These are phyloP conservation scores for Cavia aperea DNA, from an alignment of 2,113 vertebrate genomes.

Conservation along the genomic window DNA sequence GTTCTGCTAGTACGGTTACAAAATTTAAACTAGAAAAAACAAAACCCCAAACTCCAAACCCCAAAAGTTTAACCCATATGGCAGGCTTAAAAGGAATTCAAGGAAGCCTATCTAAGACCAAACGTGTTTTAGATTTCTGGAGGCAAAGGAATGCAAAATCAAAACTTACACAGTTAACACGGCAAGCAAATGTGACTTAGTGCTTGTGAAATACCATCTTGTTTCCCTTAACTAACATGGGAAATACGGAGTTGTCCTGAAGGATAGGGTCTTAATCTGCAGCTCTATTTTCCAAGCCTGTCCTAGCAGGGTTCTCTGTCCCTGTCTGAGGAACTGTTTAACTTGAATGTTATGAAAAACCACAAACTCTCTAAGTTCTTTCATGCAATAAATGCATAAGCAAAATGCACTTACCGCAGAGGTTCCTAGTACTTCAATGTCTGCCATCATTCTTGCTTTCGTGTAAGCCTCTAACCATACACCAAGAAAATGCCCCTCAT, in stretches of 20 bases:
- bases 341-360: neutral
- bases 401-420: neutral
- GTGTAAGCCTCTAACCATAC: neutral
- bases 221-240: neutral
- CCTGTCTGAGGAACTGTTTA: neutral
- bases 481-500: neutral
- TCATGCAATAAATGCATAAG: neutral
- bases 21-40: slow-evolving; percentile 26
- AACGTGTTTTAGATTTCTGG: neutral
- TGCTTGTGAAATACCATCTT: too few relatives aligned
- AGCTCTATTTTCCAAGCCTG: accelerated
- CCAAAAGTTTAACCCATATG: neutral
- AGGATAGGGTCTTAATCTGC: neutral
- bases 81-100: slow-evolving; percentile 3
- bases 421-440: neutral
- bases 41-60: neutral
- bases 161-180: neutral
- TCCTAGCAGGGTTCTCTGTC: neutral
- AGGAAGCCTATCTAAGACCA: neutral
- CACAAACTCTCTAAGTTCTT: neutral
- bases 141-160: slow-evolving; percentile 41
- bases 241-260: neutral
- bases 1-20: neutral
- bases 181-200: neutral
- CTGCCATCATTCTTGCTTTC: neutral